Base-by-base conservation (phyloP, 2,113 vertebrate genomes). In the Poecilia latipinna region DNA sequence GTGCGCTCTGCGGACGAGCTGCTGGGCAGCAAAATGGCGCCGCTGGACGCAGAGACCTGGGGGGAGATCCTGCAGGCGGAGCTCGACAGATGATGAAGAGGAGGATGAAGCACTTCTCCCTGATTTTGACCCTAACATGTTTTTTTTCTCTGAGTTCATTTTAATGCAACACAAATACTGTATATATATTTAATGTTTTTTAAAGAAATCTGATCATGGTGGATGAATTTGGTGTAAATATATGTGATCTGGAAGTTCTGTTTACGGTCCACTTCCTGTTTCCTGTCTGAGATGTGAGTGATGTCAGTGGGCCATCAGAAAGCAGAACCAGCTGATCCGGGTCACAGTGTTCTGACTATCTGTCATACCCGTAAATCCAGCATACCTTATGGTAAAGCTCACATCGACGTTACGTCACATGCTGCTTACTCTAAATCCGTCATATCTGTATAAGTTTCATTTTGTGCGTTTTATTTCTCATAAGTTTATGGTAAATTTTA, bases 11-110 rank as follows among this genome's bases (percentile, higher is more conserved):
- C 88, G 0, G 70, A 89, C 12, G 92, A 93, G 85, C 93, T 98
- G 37, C 93, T 87, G 1, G 90, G 93, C 68, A 87, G 93, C 66
- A 94, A 66, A 70, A 97, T 97, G 97, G 95, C 82, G 75, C 94
- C 94, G 0, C 93, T 98, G 93, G 96, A 97, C 0, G 94, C 72
- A 0, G 95, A 97, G 57, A 95, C 95, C 0, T 98, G 97, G 97
- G 98, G 95, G 4, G 96, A 98, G 86, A 98, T 98, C 89, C 88
- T 98, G 70, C 94, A 97, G 90, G 96, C 96, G 0, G 97, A 98
- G 91, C 89, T 97, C 70, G 94, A 96, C 86, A 92, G 97, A 95
- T 95, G 90, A 90, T 3, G 0, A 24, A 19, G 5, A 12, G 12
- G 0, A 8, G 7, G 44, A 22, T 51, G 17, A 37, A 62, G 57